These are phyloP conservation scores for Oostethus manadensis DNA, from an alignment of 2,113 vertebrate genomes.

Conservation along the genomic window DNA sequence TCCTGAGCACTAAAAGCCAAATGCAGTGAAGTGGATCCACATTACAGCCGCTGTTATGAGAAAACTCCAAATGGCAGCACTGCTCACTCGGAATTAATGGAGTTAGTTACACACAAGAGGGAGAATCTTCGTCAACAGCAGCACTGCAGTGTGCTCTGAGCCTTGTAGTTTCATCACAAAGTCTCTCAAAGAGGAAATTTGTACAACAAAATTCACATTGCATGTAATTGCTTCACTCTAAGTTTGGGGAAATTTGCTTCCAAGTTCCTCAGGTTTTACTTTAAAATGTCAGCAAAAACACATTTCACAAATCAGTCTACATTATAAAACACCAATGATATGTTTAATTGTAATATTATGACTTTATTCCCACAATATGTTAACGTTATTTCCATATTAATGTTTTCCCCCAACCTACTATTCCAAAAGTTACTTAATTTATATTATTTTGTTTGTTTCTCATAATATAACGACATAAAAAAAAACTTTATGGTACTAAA, in stretches of 20 bases:
- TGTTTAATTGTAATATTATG: no score
- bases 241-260: neutral
- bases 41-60: constrained; percentile 22
- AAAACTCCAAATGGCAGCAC: constrained; percentile 34
- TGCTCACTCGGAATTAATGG: constrained; percentile 28
- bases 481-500: no score
- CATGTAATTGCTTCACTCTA: neutral
- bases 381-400: no score
- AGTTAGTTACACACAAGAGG: constrained; percentile 12
- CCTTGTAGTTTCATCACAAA: neutral
- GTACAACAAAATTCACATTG: neutral
- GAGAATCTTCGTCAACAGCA: constrained; percentile 13
- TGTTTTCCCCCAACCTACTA: no score
- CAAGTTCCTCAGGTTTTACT: neutral
- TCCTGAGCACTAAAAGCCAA: constrained; percentile 40
- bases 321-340: no score
- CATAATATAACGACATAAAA: no score
- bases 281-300: no score
- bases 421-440: no score
- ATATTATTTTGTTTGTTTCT: no score
- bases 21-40: constrained; percentile 42
- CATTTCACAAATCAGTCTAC: no score
- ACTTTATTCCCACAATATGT: no score
- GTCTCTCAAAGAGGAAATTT: neutral
- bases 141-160: neutral